These are phyloP conservation scores for Pantherophis vulpinus DNA, from an alignment of 2,797 vertebrate species.

Conservation along the genomic window DNA sequence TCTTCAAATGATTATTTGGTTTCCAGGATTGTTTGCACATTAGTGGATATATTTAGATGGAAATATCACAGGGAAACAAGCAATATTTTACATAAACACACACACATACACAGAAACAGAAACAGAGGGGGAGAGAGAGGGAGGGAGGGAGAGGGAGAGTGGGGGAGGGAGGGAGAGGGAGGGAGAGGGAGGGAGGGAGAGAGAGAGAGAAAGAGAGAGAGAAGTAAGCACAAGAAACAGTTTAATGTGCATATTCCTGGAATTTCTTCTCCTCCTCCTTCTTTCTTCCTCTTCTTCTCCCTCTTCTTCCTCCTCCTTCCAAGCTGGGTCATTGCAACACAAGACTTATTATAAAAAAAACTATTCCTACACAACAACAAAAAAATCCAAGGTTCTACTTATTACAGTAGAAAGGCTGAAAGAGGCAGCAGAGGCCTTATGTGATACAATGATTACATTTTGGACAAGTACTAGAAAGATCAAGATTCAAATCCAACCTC, in stretches of 20 bases:
- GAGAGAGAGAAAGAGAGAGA: neutral
- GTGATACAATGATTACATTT: neutral
- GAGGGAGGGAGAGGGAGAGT: neutral
- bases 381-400: neutral
- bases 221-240: constrained; percentile 28
- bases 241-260: constrained; percentile 24
- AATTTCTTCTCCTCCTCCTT: neutral
- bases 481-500: neutral
- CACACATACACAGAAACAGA: constrained; percentile 10
- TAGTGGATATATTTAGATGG: constrained; percentile 62
- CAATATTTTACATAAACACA: constrained; percentile 41
- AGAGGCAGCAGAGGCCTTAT: neutral
- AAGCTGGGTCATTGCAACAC: neutral
- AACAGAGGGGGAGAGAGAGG: neutral
- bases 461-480: neutral
- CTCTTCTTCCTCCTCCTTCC: neutral
- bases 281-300: neutral
- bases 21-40: constrained; percentile 49
- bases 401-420: neutral
- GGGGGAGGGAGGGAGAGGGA: no score
- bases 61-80: constrained; percentile 56
- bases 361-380: neutral
- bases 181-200: neutral
- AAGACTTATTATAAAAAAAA: neutral
- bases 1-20: constrained; percentile 49